Percentiles rank a stretch among this genome's conserved stretches.
phyloP scores from a whole-genome alignment of 2,797 vertebrate genomes.

The Alauda arvensis region DNA sequence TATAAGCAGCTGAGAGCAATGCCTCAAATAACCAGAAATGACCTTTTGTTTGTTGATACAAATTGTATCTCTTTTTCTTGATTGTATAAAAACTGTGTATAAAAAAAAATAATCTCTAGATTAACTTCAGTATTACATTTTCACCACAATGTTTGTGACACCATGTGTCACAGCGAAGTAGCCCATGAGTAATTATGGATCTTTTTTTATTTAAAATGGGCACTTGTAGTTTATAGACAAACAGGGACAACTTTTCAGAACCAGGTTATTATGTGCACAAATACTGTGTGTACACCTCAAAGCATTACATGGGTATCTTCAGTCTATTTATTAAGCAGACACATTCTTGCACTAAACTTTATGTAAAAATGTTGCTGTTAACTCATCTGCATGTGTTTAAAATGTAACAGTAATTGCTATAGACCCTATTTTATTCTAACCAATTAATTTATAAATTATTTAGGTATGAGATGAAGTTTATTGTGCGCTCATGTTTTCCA shows the following conservation, averaged over 20 bases:
- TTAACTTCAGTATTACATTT: slow-evolving; percentile 78
- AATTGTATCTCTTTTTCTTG: slow-evolving; percentile 99
- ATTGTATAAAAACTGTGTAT: slow-evolving; percentile 92
- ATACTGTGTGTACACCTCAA: slow-evolving; percentile 74
- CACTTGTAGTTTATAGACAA: slow-evolving; percentile 87
- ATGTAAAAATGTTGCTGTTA: slow-evolving; percentile 61
- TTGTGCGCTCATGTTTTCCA: slow-evolving; percentile 54
- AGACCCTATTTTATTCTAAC: slow-evolving; percentile 47
- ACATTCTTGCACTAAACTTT: slow-evolving; percentile 67
- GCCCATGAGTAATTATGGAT: slow-evolving; percentile 81
- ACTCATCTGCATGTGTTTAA: slow-evolving; percentile 65
- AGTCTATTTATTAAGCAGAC: slow-evolving; percentile 67
- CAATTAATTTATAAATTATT: slow-evolving; percentile 51
- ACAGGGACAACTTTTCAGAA: slow-evolving; percentile 76
- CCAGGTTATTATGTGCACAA: slow-evolving; percentile 74
- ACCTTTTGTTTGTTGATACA: slow-evolving; percentile 99
- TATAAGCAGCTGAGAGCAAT: slow-evolving; percentile 81
- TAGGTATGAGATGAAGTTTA: slow-evolving; percentile 54
- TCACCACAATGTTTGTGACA: slow-evolving; percentile 95
- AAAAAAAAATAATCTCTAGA: slow-evolving; percentile 76
- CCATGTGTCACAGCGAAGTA: slow-evolving; percentile 96
- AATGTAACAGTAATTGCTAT: slow-evolving; percentile 43
- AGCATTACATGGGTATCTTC: slow-evolving; percentile 70
- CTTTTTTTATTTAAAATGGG: slow-evolving; percentile 87
- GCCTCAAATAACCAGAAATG: slow-evolving; percentile 97